phyloP scores from a whole-genome alignment of 2,113 vertebrate species.

The Microcebus jonahi region DNA sequence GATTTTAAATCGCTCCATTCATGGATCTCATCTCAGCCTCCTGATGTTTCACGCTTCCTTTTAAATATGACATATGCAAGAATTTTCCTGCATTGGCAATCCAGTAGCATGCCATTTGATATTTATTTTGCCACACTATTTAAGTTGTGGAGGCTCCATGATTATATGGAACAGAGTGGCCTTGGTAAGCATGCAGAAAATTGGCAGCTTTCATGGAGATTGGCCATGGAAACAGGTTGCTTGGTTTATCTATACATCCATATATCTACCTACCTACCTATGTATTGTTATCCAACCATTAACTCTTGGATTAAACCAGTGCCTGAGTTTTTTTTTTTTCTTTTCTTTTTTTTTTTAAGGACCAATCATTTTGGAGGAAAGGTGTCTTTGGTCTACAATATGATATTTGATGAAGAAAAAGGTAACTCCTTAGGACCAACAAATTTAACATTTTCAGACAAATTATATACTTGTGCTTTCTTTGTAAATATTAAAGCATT shows the following conservation, averaged over 20 bases:
- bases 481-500: not conserved
- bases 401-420: not conserved
- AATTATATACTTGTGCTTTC: not conserved
- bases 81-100: not conserved
- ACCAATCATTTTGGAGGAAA: not conserved
- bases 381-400: not conserved
- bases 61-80: not conserved
- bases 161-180: not conserved
- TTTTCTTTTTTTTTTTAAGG: too few species aligned
- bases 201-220: not conserved
- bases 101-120: not conserved
- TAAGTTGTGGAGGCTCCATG: not conserved
- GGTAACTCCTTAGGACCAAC: not conserved
- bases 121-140: not conserved
- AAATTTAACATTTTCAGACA: not conserved
- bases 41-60: not conserved
- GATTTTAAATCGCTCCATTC: constrained; percentile 22
- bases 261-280: not conserved
- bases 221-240: not conserved
- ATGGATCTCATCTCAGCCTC: not conserved
- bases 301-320: not conserved
- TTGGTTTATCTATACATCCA: not conserved
- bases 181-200: not conserved
- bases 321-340: too few species aligned
- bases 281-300: not conserved